These are phyloP conservation scores for Drosophila nannoptera DNA, from an alignment of 1,140 invertebrate genomes.

Conservation along the genomic window DNA sequence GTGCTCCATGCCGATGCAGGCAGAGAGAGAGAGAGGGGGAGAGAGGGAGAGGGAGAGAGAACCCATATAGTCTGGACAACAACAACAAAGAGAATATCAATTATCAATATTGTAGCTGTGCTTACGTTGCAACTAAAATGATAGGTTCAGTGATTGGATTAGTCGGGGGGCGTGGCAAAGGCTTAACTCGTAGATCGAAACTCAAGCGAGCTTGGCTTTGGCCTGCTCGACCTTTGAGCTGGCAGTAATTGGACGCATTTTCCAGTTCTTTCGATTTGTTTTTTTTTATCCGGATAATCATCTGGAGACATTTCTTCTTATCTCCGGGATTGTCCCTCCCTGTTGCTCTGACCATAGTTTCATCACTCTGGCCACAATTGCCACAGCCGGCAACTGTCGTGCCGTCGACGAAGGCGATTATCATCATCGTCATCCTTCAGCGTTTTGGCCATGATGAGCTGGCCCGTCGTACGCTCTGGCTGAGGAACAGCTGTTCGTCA, in stretches of 20 bases:
- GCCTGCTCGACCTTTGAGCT: too few species aligned
- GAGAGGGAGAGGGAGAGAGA: neutral
- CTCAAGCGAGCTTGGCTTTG: too few species aligned
- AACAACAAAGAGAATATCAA: slow-evolving; percentile 5
- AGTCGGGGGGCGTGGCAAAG: slow-evolving; percentile 47
- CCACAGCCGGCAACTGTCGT: slow-evolving; percentile 19
- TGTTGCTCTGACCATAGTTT: neutral
- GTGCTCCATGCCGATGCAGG: neutral
- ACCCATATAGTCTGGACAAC: neutral
- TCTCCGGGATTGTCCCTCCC: neutral
- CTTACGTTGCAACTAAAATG: slow-evolving; percentile 32
- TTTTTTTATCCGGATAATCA: too few species aligned
- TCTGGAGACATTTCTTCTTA: too few species aligned
- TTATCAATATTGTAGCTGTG: slow-evolving; percentile 21
- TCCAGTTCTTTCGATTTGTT: too few species aligned
- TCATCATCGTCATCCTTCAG: slow-evolving; percentile 1
- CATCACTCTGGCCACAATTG: neutral
- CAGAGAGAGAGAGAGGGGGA: neutral
- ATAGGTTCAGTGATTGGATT: slow-evolving; percentile 52
- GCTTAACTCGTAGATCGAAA: too few species aligned
- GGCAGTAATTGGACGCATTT: too few species aligned
- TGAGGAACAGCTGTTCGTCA: slow-evolving; percentile 67
- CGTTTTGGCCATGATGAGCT: neutral
- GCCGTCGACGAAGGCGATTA: too few species aligned
- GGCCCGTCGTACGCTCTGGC: slow-evolving; percentile 12